Evolutionary conservation across 2,888 invertebrate species (phyloP).

Genomic region (Blastobasis lacticolella): DNA sequence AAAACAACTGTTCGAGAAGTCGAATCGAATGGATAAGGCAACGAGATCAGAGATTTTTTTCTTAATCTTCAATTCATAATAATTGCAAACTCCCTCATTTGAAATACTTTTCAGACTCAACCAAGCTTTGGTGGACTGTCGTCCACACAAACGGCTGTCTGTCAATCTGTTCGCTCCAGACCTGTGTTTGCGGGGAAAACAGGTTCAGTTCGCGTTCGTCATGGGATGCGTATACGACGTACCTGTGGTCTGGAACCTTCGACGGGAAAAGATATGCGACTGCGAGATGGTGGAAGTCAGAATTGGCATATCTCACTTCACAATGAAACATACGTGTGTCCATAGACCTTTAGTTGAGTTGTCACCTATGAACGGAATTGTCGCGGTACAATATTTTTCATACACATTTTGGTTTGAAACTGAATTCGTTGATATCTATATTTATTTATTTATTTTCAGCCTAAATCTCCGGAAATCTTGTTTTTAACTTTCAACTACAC

Average conservation of each 20-base stretch:
- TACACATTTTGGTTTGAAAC: no score
- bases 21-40: no score
- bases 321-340: constrained; percentile 52
- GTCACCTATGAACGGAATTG: constrained; percentile 42
- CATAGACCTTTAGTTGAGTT: constrained; percentile 51
- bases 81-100: not conserved
- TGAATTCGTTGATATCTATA: no score
- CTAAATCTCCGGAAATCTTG: constrained; percentile 38
- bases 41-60: not conserved
- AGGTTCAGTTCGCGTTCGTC: constrained; percentile 50
- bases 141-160: constrained; percentile 43
- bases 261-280: constrained; percentile 59
- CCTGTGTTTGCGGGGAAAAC: constrained; percentile 38
- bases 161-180: constrained; percentile 57
- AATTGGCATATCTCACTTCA: constrained; percentile 53
- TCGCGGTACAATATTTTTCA: constrained; percentile 34
- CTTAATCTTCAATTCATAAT: not conserved
- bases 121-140: constrained; percentile 44
- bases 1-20: not conserved
- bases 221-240: constrained; percentile 47
- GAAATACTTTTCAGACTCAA: constrained; percentile 40
- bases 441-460: constrained; percentile 29
- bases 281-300: constrained; percentile 58
- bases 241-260: constrained; percentile 48
- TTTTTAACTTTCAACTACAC: constrained; percentile 43